Evolutionary conservation across 2,113 vertebrate genomes (phyloP).

Genomic region (Anoura caudifer): DNA sequence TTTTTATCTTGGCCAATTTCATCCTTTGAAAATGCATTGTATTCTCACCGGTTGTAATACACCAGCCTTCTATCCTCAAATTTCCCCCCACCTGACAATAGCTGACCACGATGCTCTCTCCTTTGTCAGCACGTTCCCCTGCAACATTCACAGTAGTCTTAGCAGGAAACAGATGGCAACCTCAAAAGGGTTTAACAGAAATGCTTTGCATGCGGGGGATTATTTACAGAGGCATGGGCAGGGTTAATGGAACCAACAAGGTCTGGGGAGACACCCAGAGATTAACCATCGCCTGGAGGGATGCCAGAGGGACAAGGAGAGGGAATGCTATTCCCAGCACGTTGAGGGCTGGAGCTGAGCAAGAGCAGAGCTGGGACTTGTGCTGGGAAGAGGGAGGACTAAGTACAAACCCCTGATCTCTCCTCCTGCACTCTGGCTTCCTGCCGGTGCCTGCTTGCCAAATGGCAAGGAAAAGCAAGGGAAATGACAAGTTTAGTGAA

Average conservation of each 20-base stretch:
- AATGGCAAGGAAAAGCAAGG: neutral
- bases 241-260: neutral
- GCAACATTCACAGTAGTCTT: neutral
- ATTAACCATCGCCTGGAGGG: neutral
- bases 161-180: constrained; percentile 30
- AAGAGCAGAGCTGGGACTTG: neutral
- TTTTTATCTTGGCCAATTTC: neutral
- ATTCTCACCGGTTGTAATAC: neutral
- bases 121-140: neutral
- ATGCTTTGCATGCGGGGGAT: neutral
- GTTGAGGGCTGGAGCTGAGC: neutral
- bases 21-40: neutral
- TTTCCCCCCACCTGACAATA: neutral
- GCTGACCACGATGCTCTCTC: neutral
- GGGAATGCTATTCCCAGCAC: neutral
- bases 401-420: neutral
- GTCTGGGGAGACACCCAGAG: neutral
- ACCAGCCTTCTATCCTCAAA: neutral
- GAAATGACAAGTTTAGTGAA: neutral
- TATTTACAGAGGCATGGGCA: constrained; percentile 12
- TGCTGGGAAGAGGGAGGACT: neutral
- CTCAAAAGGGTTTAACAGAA: constrained; percentile 16
- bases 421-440: neutral
- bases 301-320: neutral
- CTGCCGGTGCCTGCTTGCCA: neutral